phyloP scores from a whole-genome alignment of 2,797 vertebrate genomes.

The Brachyalestes nurse region DNA sequence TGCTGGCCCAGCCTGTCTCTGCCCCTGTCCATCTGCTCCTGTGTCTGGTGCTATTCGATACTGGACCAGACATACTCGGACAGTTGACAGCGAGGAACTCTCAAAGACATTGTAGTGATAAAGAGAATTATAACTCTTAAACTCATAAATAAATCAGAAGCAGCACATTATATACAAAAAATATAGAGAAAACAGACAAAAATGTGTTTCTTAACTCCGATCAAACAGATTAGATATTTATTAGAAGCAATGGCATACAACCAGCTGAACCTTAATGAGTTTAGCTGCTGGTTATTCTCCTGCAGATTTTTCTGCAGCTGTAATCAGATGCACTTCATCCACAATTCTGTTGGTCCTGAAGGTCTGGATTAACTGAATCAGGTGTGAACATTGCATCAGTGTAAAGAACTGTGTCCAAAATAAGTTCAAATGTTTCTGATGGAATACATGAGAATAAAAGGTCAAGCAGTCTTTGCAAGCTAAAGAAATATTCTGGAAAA shows the following conservation, averaged over 20 bases:
- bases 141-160: background rate
- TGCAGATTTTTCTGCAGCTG: background rate
- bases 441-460: too few relatives aligned
- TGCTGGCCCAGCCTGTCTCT: slow-evolving; percentile 11
- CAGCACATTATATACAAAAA: background rate
- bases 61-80: background rate
- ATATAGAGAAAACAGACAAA: background rate
- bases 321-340: background rate
- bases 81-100: background rate
- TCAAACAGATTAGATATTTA: background rate
- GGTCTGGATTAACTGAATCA: background rate
- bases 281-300: background rate
- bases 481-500: too few relatives aligned
- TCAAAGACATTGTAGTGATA: slow-evolving; percentile 3
- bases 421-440: too few relatives aligned
- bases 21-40: slow-evolving; percentile 46
- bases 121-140: slow-evolving; percentile 22
- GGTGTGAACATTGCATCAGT: background rate
- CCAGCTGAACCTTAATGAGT: background rate
- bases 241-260: background rate
- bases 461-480: too few relatives aligned
- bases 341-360: background rate
- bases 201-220: background rate
- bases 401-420: background rate
- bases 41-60: slow-evolving; percentile 26